Base-by-base conservation (phyloP, 2,797 vertebrate species). In the Anabacerthia variegaticeps region DNA sequence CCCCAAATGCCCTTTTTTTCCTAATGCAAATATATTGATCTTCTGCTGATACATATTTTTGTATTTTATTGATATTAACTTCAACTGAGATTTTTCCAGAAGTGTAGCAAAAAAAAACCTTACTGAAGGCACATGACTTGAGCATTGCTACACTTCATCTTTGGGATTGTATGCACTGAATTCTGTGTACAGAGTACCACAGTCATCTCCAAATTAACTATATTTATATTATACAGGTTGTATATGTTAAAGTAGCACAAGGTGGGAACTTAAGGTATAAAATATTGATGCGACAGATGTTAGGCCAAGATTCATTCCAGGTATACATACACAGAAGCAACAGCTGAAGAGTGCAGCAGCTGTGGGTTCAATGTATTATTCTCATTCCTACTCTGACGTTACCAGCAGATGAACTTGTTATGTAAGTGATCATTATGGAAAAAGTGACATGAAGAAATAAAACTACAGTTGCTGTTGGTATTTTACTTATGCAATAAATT, bases 401-500 rank as follows among this genome's bases (percentile, higher is more conserved):
- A 68, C 18, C 34, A 56, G 20, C 39, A 87, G 26, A 22, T 79
- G 6, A 72, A 66, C 36, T 62, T 55, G 20, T 89, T 73, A 32
- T 4, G 4, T 34, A 63, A 77, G 12, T 3, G 2, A 58, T 55
- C 36, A 41, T 34, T 28, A 27, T 32, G 52, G 22, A 77, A 80
- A 39, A 80, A 76, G 19, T 52, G 12, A 79, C 73, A 75, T 30
- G 34, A 51, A 80, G 23, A 89, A 78, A 8, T 20, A 69, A 65
- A 80, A 83, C 39, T 79, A 23, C 46, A 39, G 7, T 78, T 55
- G 30, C 24, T 92, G 26, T 92, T 85, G 30, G 10, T 93, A 63
- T 82, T 94, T 91, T 74, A 44, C 41, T 71, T 63, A 36, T 30
- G 19, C 32, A 96, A 85, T 93, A 90, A 91, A 85, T 87, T 20